Evolutionary conservation across 2,797 vertebrate species (phyloP), one percentile per base, ranked within the genome.

Genomic region (Aphelocoma californica): DNA sequence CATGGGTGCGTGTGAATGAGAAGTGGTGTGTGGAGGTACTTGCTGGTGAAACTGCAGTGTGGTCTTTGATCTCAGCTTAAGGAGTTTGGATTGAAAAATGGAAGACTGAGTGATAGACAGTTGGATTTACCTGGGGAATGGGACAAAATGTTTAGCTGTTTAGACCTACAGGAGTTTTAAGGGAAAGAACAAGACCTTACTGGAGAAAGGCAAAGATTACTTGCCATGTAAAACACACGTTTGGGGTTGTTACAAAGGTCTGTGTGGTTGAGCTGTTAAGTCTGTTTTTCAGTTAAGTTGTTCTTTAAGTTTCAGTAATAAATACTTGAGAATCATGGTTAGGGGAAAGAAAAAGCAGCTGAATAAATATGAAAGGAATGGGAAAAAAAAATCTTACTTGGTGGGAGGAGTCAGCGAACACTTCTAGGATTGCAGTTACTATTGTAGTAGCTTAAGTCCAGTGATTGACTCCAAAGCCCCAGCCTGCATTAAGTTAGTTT

Each of bases 1-100:
- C 0, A 0, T 6, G 40, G 4, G 7, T 32, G 36, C 0, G 0
- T 36, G 23, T 32, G n/a, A 54, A 21, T 9, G 23, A 69, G 56
- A n/a, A 53, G 34, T 24, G 26, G 10, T 51, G 4, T 4, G 14
- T 44, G n/a, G 61, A 67, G 20, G 19, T 79, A 4, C 44, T 15
- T 61, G 80, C 6, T 26, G 36, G 42, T 66, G 65, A 38, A n/a
- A n/a, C 40, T 81, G 38, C 20, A 34, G 23, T 9, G 32, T n/a
- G 12, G 44, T 71, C 45, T 74, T 56, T 18, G 9, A 1, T 24
- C 32, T 86, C 13, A 4, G 32, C 7, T 48, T 36, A 31, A 77
- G 58, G 61, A 67, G 40, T 38, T 79, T 4, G 8, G 29, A 6
- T 48, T 32, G 16, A 54, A 42, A 69, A 72, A 57, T 20, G 54